Base-by-base conservation (phyloP, 2,888 invertebrate genomes). In the Orthonevra nobilis region DNA sequence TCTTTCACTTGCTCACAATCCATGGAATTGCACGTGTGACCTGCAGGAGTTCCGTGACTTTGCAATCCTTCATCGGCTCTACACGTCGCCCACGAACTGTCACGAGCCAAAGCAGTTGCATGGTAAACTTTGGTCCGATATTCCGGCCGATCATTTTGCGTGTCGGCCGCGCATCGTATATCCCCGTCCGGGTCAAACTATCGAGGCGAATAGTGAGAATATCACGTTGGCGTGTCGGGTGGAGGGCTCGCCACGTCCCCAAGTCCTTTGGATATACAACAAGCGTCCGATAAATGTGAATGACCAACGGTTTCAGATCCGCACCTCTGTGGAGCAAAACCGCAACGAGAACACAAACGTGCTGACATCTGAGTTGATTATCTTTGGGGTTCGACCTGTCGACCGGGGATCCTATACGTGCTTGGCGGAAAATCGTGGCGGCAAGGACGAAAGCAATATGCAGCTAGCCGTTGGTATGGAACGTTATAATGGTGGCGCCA, bases 21-120 rank as follows among this genome's bases (percentile, higher is more conserved):
- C 94, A 0, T 97, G 97, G 97, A 91, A 93, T 73, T 97, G 97
- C 85, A 95, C 97, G 85, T 97, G 97, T 85, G 92, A 93, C 81
- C 89, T 97, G 58, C 93, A 94, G 84, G 91, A 92, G 12, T 94
- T 97, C 82, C 92, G 95, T 42, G 93, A 95, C 84, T 95, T 94
- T 92, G 92, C 93, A 9, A 91, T 94, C 6, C 91, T 92, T 69
- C 91, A 91, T 75, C 94, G 94, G 56, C 89, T 96, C 12, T 94
- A 95, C 83, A 93, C 94, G 0, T 91, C 92, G 14, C 93, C 94
- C 1, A 95, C 95, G 28, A 91, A 92, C 26, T 95, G 96, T 85
- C 89, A 90, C 3, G 92, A 93, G 82, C 97, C 97, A 0, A 86
- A 90, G 0, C 91, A 91, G 84, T 89, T 96, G 1, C 89, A 91